Base-by-base conservation (phyloP, 2,797 vertebrate species). In the Chelon auratus region DNA sequence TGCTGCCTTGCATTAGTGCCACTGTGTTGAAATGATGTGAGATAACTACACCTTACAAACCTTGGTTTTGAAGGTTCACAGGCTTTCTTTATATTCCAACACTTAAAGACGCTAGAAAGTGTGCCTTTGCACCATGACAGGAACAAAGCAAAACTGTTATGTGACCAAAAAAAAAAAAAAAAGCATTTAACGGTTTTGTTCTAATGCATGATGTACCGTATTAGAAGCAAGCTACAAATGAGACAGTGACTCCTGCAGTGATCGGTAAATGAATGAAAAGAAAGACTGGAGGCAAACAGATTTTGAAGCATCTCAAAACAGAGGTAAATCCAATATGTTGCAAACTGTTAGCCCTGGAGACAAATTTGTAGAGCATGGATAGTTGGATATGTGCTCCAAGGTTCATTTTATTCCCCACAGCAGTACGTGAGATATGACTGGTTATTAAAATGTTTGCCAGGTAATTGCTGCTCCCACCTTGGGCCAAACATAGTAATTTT, bases 361-460 rank as follows among this genome's bases (percentile, higher is more conserved):
- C 78, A 82, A 59, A 85, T 89, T 72, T 83, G 76, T 75, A 63
- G 51, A 78, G 82, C 75, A 47, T 10, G 78, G 81, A 69, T 77
- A 78, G 74, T 80, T 83, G 75, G 77, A 72, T 83, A 80, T 61
- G 62, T 83, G 76, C 62, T 78, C 66, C 72, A 72, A 76, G 78
- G 85, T 77, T 70, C 55, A 45, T 82, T 90, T 81, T 80, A 85
- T 85, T 69, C 85, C 83, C 75, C 77, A 50, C 68, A 87, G 86
- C 79, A 85, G 81, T 54, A 24, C 76, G 58, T 89, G 87, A 89
- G 73, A 88, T 90, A 89, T 88, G 85, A 78, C 75, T 87, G 80
- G 86, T 89, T 90, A 90, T 91, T 91, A 90, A 90, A 91, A 89
- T 89, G 87, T 89, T 92, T 90, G 81, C 77, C 73, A 87, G 86